These are phyloP conservation scores for Rhinolophus sinicus DNA, from an alignment of 2,113 vertebrate genomes.

Conservation along the genomic window DNA sequence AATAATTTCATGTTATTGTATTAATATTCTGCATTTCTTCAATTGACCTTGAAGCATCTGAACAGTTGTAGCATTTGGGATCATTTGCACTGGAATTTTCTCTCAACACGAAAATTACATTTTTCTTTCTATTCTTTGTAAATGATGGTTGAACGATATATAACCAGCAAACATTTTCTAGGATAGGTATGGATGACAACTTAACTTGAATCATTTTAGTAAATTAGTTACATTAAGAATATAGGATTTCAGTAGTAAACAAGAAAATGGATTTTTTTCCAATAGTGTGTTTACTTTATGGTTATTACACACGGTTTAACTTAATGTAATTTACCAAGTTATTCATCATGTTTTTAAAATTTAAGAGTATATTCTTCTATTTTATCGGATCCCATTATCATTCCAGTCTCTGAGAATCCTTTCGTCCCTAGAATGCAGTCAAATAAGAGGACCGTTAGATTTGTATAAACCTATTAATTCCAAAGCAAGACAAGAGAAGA, in stretches of 20 bases:
- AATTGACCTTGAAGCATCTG: background rate
- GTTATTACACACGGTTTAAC: background rate
- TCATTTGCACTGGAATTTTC: background rate
- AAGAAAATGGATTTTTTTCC: background rate
- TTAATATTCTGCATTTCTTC: background rate
- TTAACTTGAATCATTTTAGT: background rate
- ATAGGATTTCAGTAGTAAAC: background rate
- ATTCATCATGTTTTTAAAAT: background rate
- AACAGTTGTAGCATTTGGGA: background rate
- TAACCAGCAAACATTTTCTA: background rate
- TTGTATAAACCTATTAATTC: no score
- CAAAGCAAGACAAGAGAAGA: background rate
- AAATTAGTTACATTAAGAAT: background rate
- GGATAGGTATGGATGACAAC: background rate
- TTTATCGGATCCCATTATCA: background rate
- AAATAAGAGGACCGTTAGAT: background rate
- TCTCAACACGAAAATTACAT: background rate
- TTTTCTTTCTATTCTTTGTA: background rate
- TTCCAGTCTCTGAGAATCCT: fast-evolving
- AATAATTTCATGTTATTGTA: background rate
- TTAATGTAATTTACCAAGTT: background rate
- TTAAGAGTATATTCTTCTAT: background rate
- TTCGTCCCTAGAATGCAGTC: background rate
- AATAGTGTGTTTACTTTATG: background rate
- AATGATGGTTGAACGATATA: background rate